phyloP scores from a whole-genome alignment of 2,888 invertebrate genomes.

The Hydraecia micacea region DNA sequence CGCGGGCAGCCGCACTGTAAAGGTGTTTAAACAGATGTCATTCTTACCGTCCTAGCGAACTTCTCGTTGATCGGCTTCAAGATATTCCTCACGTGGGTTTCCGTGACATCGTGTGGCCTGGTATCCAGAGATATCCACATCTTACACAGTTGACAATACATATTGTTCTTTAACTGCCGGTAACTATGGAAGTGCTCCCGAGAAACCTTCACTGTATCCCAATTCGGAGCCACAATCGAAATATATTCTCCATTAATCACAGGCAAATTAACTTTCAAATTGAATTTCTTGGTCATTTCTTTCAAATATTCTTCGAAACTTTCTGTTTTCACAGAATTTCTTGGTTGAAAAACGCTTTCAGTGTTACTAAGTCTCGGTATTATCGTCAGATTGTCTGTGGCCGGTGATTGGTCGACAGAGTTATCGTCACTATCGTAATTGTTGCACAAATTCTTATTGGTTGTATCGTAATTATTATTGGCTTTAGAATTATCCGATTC shows the following conservation, averaged over 20 bases:
- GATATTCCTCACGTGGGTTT: slow-evolving; percentile 22
- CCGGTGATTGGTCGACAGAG: too few relatives aligned
- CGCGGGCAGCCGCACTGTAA: too few relatives aligned
- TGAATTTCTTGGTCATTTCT: slow-evolving; percentile 23
- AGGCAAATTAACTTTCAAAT: slow-evolving; percentile 8
- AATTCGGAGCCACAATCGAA: slow-evolving; percentile 3
- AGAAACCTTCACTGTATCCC: slow-evolving; percentile 7
- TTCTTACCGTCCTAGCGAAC: slow-evolving; percentile 39
- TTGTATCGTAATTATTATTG: not conserved
- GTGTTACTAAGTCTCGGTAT: not conserved
- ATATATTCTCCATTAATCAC: not conserved
- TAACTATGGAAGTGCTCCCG: slow-evolving; percentile 38
- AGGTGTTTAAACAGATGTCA: not conserved
- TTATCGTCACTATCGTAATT: not conserved
- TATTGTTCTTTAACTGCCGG: not conserved
- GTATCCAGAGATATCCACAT: not conserved
- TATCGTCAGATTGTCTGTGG: not conserved
- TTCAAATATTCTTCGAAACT: slow-evolving; percentile 26
- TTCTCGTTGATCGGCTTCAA: slow-evolving; percentile 18
- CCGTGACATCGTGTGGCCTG: slow-evolving; percentile 1
- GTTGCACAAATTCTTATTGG: not conserved
- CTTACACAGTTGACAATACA: slow-evolving; percentile 39
- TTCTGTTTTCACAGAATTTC: not conserved
- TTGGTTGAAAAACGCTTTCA: not conserved
- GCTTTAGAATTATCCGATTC: not conserved